These are phyloP conservation scores for Cephus spinipes DNA, from an alignment of 2,888 invertebrate species.

Conservation along the genomic window DNA sequence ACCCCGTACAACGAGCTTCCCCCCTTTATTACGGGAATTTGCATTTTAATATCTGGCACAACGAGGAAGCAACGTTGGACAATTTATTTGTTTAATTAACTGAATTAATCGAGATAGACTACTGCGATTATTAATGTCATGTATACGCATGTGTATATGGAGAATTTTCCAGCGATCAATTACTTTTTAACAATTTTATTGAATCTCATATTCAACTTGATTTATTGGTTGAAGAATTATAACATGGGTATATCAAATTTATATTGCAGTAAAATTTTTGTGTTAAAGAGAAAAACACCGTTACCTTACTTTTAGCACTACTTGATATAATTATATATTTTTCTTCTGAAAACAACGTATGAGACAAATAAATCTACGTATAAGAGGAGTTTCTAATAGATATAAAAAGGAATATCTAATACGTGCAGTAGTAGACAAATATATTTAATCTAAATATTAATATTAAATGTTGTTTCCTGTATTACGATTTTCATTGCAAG, in stretches of 20 bases:
- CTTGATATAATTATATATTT: neutral
- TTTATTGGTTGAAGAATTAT: neutral
- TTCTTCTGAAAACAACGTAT: neutral
- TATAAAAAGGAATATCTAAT: too few relatives aligned
- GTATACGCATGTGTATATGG: neutral
- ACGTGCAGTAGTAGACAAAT: too few relatives aligned
- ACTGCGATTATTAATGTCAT: neutral
- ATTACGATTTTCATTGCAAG: too few relatives aligned
- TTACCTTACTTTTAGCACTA: too few relatives aligned
- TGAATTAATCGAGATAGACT: conserved; percentile 29
- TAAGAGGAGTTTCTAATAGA: too few relatives aligned
- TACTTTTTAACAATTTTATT: neutral
- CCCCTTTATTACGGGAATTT: conserved; percentile 23
- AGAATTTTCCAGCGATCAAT: neutral
- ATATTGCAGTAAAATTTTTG: neutral
- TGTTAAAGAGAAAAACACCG: too few relatives aligned
- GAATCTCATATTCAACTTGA: neutral
- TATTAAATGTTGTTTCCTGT: too few relatives aligned
- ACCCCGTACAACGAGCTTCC: neutral
- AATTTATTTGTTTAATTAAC: conserved; percentile 44
- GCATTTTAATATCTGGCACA: conserved; percentile 38
- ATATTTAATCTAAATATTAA: too few relatives aligned
- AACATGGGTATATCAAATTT: neutral
- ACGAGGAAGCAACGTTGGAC: conserved; percentile 31
- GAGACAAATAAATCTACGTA: too few relatives aligned